Evolutionary conservation across 2,888 invertebrate species (phyloP).

Genomic region (Spicauda simplicius): DNA sequence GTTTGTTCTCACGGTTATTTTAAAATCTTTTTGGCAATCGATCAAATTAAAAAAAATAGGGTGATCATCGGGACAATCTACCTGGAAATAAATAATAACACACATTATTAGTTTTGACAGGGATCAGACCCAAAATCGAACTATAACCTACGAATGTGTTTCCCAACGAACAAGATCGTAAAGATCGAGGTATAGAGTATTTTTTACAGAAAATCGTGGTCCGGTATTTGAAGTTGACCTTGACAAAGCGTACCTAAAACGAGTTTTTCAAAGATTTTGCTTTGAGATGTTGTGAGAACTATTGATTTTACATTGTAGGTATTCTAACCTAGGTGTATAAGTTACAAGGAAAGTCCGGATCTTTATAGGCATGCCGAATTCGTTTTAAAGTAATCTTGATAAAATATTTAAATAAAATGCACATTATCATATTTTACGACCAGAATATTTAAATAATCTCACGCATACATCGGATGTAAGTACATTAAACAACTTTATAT

Average conservation of each 20-base stretch:
- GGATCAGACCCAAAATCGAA: conserved; percentile 4
- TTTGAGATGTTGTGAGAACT: conserved; percentile 26
- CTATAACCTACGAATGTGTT: conserved; percentile 9
- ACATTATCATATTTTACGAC: background rate
- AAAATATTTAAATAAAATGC: background rate
- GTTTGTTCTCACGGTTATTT: too few species aligned
- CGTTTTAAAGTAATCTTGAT: conserved; percentile 1
- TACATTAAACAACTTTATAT: background rate
- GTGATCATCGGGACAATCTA: background rate
- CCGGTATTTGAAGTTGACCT: conserved; percentile 28
- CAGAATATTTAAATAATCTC: background rate
- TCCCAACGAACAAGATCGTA: conserved; percentile 30
- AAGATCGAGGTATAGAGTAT: conserved; percentile 10
- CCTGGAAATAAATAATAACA: background rate
- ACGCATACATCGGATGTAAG: background rate
- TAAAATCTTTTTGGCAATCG: too few species aligned
- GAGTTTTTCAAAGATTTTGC: conserved; percentile 27
- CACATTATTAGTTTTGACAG: conserved; percentile 1
- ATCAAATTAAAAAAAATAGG: background rate
- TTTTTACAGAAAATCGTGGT: conserved; percentile 28
- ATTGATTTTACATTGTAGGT: conserved; percentile 25
- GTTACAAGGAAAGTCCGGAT: conserved; percentile 24
- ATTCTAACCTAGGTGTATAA: conserved; percentile 10
- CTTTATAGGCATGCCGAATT: background rate
- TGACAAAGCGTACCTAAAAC: conserved; percentile 27